Percentiles rank a stretch among this genome's conserved stretches.
Conservation (phyloP, 2,797 vertebrate genomes). For the Diceros bicornis region DNA sequence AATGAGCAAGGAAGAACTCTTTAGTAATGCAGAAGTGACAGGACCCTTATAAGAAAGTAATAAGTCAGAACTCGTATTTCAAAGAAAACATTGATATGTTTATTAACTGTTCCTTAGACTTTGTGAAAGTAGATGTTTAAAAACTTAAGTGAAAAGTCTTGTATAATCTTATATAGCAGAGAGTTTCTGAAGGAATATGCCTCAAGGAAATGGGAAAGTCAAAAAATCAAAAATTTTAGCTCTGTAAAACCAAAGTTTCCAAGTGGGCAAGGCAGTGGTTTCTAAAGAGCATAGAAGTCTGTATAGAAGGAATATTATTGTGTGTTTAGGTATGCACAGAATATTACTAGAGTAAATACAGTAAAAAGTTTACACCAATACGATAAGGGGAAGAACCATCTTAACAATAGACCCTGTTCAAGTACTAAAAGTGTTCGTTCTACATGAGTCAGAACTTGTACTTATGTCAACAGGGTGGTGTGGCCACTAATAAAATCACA, state of each 20-base stretch:
- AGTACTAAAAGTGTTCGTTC: neutral
- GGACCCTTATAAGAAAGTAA: conserved; percentile 18
- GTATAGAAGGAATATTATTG: neutral
- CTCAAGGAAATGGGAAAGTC: neutral
- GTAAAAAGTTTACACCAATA: neutral
- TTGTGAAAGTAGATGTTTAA: conserved; percentile 15
- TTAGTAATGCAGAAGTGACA: conserved; percentile 69
- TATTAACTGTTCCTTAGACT: neutral
- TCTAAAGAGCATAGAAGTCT: neutral
- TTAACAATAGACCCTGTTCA: neutral
- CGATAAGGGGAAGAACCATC: neutral
- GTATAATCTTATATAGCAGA: neutral
- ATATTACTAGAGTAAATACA: neutral
- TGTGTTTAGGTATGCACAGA: neutral
- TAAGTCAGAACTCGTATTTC: conserved; percentile 41
- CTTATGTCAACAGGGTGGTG: neutral
- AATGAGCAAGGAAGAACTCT: conserved; percentile 68
- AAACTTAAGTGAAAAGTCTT: conserved; percentile 20
- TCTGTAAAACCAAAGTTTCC: conserved; percentile 29
- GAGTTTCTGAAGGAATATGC: conserved; percentile 23
- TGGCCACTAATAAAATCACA: neutral
- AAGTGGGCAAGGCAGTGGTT: neutral
- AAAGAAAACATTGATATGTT: neutral
- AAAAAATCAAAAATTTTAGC: neutral
- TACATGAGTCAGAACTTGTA: neutral